Percentiles rank a stretch among this genome's conserved stretches.
Conservation (phyloP, 2,797 vertebrate species). For the Scarus forsteni region DNA sequence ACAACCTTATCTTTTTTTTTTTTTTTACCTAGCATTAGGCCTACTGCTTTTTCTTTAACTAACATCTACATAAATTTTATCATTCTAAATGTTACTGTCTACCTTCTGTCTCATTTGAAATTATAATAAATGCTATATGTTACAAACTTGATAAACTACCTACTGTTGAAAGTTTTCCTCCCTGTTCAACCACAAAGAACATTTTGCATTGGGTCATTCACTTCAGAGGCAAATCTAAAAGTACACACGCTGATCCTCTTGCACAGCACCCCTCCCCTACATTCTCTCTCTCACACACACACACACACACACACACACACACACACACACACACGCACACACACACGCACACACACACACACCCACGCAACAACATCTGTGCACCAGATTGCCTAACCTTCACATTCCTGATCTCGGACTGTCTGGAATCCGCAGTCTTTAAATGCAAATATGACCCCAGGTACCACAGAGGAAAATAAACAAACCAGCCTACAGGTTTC, state of each 20-base stretch:
- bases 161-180: slow-evolving; percentile 14
- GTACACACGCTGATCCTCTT: slow-evolving; percentile 26
- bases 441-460: slow-evolving; percentile 66
- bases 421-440: slow-evolving; percentile 56
- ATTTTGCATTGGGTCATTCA: slow-evolving; percentile 44
- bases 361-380: slow-evolving; percentile 54
- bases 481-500: not conserved
- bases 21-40: no score
- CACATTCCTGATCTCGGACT: slow-evolving; percentile 64
- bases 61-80: no score
- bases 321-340: slow-evolving; percentile 15
- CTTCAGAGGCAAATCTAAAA: slow-evolving; percentile 40
- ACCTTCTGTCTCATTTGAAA: no score
- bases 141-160: not conserved
- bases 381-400: slow-evolving; percentile 67
- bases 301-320: slow-evolving; percentile 16
- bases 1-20: no score
- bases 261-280: slow-evolving; percentile 16
- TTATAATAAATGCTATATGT: no score
- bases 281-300: slow-evolving; percentile 13
- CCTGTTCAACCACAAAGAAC: slow-evolving; percentile 25
- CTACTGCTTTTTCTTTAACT: no score
- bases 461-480: slow-evolving; percentile 10
- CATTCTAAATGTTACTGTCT: no score
- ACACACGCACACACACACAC: slow-evolving; percentile 14